Base-by-base conservation (phyloP, 2,113 vertebrate species). In the Bombycilla garrulus region DNA sequence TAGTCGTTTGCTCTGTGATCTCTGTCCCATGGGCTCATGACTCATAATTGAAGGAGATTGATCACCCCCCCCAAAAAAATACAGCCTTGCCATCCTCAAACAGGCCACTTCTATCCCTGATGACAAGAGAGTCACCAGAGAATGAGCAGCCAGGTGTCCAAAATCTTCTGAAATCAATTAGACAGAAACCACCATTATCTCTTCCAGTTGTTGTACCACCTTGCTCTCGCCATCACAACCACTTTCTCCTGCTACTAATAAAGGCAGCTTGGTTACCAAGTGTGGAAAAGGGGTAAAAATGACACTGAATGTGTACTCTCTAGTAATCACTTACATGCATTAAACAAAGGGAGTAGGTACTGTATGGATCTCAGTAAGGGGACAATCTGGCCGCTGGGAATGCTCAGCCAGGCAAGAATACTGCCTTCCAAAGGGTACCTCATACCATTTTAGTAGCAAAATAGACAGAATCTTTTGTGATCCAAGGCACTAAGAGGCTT, bases 241-340 rank as follows among this genome's bases (percentile, higher is more conserved):
- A 21, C 16, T 50, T 79, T 62, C 33, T 81, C 22, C 38, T 77
- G 51, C 35, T 45, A n/a, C 19, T 81, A 53, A 66, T 6, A 51
- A 15, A 90, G 15, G 3, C 33, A 71, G 31, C 28, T 36, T 60
- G 31, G n/a, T 81, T 0, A 3, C 19, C 0, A 0, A 31, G 6
- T 6, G 22, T 70, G 47, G 54, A 73, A 93, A 77, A 18, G 10
- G 38, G 16, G 15, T 57, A 78, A 58, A 76, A 91, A 79, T 66
- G 5, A 54, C 35, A 24, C 38, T 58, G 20, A 48, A 67, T 12
- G 12, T 26, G 21, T 50, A 50, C 14, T 60, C 33, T 47, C 23
- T 69, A 76, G 50, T 66, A 28, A 81, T 9, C 3, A 24, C 7
- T 56, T 33, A 42, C 0, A 60, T 6, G 4, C 6, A 76, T 67